Conservation (phyloP, 2,888 invertebrate species). For the Chalcosyrphus nemorum region DNA sequence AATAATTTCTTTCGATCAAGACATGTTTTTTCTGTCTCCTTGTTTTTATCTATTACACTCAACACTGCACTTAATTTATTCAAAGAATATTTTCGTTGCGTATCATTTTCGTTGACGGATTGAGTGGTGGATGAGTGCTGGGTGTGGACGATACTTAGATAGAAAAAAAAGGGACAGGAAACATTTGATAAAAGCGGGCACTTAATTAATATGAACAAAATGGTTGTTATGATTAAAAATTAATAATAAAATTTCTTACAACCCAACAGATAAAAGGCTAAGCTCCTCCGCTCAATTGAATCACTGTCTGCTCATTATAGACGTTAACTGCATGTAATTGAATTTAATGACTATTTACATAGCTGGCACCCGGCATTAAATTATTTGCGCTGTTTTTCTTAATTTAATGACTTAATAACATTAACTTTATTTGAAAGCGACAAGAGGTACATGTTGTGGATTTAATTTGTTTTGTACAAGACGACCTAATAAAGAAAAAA, state of each 20-base stretch:
- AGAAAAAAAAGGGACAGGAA: conserved; percentile 4
- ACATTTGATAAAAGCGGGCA: conserved; percentile 3
- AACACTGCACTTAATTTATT: conserved; percentile 14
- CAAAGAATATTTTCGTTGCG: background rate
- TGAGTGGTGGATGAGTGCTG: background rate
- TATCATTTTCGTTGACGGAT: conserved; percentile 19
- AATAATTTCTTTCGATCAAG: background rate
- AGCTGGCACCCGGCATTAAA: background rate
- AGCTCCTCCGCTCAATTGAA: background rate
- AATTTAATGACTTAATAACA: background rate
- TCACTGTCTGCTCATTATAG: background rate
- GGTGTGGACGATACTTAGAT: background rate
- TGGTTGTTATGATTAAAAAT: too few species aligned
- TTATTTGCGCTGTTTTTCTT: conserved; percentile 8
- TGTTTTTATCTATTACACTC: too few species aligned
- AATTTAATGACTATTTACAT: background rate
- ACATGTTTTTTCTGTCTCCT: background rate
- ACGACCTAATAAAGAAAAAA: too few species aligned
- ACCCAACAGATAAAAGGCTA: too few species aligned
- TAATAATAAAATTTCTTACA: too few species aligned
- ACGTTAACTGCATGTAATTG: background rate
- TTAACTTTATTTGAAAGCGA: too few species aligned
- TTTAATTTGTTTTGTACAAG: too few species aligned
- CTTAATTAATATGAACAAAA: background rate
- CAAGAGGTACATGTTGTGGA: too few species aligned